These are phyloP conservation scores for Dicentrarchus labrax DNA, from an alignment of 2,113 vertebrate species.

Conservation along the genomic window DNA sequence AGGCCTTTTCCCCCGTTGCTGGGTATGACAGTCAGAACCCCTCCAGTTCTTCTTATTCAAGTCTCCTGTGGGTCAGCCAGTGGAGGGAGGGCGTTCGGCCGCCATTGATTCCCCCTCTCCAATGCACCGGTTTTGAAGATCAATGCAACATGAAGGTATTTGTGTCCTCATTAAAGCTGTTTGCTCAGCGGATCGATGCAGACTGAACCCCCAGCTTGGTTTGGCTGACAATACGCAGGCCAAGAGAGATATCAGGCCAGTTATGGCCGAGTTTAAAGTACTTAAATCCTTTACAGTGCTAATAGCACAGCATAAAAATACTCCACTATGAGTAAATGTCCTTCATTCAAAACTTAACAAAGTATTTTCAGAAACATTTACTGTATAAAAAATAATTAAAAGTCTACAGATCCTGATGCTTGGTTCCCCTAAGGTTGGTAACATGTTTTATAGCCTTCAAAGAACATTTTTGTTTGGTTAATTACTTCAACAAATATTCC, in stretches of 20 bases:
- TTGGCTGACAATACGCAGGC: slow-evolving; percentile 18
- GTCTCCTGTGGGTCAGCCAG: slow-evolving; percentile 27
- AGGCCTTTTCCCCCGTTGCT: slow-evolving; percentile 44
- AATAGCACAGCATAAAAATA: neutral
- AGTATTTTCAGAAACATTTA: no score
- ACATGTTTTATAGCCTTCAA: neutral
- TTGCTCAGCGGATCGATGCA: slow-evolving; percentile 69
- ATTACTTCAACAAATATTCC: slow-evolving; percentile 53
- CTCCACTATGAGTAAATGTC: neutral
- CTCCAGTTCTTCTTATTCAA: slow-evolving; percentile 44
- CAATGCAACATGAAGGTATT: slow-evolving; percentile 78
- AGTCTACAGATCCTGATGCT: neutral
- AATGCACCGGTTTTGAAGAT: slow-evolving; percentile 62
- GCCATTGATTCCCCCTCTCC: slow-evolving; percentile 60
- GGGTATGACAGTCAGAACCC: slow-evolving; percentile 44
- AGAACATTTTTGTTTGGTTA: slow-evolving; percentile 33
- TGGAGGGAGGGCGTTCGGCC: slow-evolving; percentile 27
- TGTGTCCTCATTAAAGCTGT: slow-evolving; percentile 79
- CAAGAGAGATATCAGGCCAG: slow-evolving; percentile 3
- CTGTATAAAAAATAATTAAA: no score
- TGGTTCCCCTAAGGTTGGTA: neutral
- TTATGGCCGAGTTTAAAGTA: neutral
- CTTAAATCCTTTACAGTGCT: neutral
- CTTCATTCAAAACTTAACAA: neutral
- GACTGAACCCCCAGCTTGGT: slow-evolving; percentile 32